These are phyloP conservation scores for Ligdia adustata DNA, from an alignment of 2,888 invertebrate genomes.

Conservation along the genomic window DNA sequence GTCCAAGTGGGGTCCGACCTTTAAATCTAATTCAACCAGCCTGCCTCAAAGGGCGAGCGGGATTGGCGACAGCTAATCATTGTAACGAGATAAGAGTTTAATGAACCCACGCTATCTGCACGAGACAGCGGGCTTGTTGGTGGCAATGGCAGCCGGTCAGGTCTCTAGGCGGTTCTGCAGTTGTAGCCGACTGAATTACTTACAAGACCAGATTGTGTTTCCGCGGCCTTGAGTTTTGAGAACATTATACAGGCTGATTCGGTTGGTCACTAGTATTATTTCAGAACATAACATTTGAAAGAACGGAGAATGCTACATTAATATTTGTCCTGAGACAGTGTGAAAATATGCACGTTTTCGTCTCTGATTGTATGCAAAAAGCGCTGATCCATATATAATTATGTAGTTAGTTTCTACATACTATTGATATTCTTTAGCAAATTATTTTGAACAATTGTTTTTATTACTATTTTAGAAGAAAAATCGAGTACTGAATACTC, in stretches of 20 bases:
- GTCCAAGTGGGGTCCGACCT: conserved; percentile 3
- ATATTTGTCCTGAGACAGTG: too few species aligned
- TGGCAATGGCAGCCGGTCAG: conserved; percentile 22
- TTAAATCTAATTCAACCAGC: conserved; percentile 30
- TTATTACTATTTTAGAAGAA: too few species aligned
- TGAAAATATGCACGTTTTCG: too few species aligned
- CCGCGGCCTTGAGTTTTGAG: conserved; percentile 34
- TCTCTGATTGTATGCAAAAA: too few species aligned
- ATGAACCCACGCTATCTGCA: conserved; percentile 44
- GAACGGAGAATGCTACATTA: too few species aligned
- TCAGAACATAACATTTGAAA: too few species aligned
- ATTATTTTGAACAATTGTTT: too few species aligned
- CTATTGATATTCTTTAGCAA: too few species aligned
- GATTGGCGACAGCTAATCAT: conserved; percentile 41
- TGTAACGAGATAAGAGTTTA: conserved; percentile 55
- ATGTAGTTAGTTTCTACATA: too few species aligned
- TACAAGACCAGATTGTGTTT: conserved; percentile 42
- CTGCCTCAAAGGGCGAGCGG: conserved; percentile 19
- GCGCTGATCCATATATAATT: too few species aligned
- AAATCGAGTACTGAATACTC: too few species aligned
- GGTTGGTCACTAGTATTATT: too few species aligned
- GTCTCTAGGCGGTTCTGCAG: conserved; percentile 23
- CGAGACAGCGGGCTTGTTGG: conserved; percentile 35
- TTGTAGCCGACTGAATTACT: conserved; percentile 34
- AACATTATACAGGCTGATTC: conserved; percentile 29